These are phyloP conservation scores for Trachelus tabidus DNA, from an alignment of 2,888 invertebrate species.

Conservation along the genomic window DNA sequence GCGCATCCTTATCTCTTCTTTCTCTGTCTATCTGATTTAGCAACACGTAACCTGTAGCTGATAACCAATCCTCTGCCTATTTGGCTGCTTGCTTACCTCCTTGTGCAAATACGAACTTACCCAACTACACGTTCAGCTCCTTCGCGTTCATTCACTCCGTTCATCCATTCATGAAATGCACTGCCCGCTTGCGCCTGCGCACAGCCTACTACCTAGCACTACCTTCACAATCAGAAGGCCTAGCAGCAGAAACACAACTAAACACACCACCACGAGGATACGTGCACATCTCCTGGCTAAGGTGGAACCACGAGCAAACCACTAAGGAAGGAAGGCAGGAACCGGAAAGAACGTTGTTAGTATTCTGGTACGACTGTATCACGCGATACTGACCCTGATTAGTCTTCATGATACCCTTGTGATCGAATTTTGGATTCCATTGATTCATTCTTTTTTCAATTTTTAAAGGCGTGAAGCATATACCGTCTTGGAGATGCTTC, in stretches of 20 bases:
- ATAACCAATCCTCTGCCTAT: not conserved
- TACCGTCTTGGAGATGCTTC: not conserved
- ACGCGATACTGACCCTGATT: not conserved
- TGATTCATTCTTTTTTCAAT: not conserved
- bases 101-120: not conserved
- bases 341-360: not conserved
- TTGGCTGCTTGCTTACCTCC: not conserved
- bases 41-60: not conserved
- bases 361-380: not conserved
- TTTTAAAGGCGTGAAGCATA: not conserved
- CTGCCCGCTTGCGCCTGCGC: conserved; percentile 39
- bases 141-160: conserved; percentile 31
- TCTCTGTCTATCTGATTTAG: not conserved
- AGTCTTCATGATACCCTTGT: not conserved
- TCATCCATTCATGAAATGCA: conserved; percentile 54
- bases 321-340: not conserved
- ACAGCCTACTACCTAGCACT: conserved; percentile 2
- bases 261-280: not conserved
- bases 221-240: not conserved
- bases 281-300: not conserved
- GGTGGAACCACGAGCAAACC: not conserved
- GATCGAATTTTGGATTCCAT: not conserved
- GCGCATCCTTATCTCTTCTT: not conserved
- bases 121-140: not conserved
- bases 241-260: not conserved